These are phyloP conservation scores for Bursaphelenchus mucronatus DNA, from an alignment of 1,140 invertebrate species.

Conservation along the genomic window DNA sequence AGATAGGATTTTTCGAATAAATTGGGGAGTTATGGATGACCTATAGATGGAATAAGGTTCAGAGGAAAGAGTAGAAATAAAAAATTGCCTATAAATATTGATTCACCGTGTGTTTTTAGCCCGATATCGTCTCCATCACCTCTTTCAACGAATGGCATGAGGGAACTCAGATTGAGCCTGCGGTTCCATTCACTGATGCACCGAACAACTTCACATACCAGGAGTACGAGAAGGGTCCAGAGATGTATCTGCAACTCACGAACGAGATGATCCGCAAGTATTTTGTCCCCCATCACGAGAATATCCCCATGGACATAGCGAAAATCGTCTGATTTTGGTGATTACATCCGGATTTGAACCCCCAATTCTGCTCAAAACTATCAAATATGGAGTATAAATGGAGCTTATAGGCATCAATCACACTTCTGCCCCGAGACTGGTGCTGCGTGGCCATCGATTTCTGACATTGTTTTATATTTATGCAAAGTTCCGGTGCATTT, in stretches of 20 bases:
- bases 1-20: not conserved
- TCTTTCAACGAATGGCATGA: conserved; percentile 67
- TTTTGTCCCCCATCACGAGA: conserved; percentile 51
- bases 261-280: conserved; percentile 52
- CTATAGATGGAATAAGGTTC: not conserved
- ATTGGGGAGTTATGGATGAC: not conserved
- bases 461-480: too few species aligned
- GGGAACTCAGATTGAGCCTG: conserved; percentile 65
- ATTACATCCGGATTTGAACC: not conserved
- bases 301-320: conserved; percentile 39
- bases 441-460: too few species aligned
- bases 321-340: conserved; percentile 28
- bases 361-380: too few species aligned
- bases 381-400: too few species aligned
- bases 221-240: conserved; percentile 39
- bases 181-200: conserved; percentile 51
- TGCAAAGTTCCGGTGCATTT: too few species aligned
- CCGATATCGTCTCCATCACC: conserved; percentile 63
- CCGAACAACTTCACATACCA: conserved; percentile 34
- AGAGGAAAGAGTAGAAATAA: not conserved
- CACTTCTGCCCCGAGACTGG: too few species aligned
- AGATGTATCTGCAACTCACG: conserved; percentile 46
- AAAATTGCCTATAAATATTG: conserved; percentile 9
- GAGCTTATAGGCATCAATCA: too few species aligned
- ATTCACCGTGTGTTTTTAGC: conserved; percentile 27